Conservation (phyloP, 2,888 invertebrate species). For the Epinotia nisella region DNA sequence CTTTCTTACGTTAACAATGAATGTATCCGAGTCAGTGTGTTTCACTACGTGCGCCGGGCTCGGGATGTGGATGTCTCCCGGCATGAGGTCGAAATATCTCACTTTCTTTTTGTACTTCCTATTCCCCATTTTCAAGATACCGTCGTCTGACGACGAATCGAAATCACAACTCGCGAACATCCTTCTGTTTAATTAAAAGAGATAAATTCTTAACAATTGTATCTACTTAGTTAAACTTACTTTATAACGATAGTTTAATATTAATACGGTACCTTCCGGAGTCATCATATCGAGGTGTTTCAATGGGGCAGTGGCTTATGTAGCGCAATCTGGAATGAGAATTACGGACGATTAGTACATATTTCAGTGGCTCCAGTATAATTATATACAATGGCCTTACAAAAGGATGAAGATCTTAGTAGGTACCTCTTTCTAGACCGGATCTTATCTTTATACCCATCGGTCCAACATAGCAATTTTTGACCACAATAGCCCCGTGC, state of each 20-base stretch:
- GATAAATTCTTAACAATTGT: conserved; percentile 4
- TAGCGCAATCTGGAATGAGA: conserved; percentile 65
- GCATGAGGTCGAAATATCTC: conserved; percentile 65
- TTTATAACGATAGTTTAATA: too few relatives aligned
- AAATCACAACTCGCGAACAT: conserved; percentile 23
- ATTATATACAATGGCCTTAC: neutral
- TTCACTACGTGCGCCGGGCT: conserved; percentile 62
- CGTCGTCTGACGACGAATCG: conserved; percentile 46
- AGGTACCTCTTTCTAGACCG: too few relatives aligned
- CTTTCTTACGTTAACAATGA: conserved; percentile 66
- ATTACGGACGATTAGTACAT: too few relatives aligned
- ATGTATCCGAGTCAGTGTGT: conserved; percentile 68
- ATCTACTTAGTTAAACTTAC: too few relatives aligned
- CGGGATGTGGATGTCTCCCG: conserved; percentile 67
- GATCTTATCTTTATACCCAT: too few relatives aligned
- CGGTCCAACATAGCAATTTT: too few relatives aligned
- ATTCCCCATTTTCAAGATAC: conserved; percentile 50
- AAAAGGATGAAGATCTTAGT: too few relatives aligned
- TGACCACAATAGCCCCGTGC: too few relatives aligned
- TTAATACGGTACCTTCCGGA: conserved; percentile 50
- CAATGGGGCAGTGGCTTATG: conserved; percentile 70
- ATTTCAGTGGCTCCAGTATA: neutral
- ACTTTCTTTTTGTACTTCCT: conserved; percentile 61
- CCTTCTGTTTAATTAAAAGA: neutral
- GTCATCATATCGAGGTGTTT: conserved; percentile 52